Conservation (phyloP, 2,888 invertebrate genomes). For the Nephrocerus scutellatus region DNA sequence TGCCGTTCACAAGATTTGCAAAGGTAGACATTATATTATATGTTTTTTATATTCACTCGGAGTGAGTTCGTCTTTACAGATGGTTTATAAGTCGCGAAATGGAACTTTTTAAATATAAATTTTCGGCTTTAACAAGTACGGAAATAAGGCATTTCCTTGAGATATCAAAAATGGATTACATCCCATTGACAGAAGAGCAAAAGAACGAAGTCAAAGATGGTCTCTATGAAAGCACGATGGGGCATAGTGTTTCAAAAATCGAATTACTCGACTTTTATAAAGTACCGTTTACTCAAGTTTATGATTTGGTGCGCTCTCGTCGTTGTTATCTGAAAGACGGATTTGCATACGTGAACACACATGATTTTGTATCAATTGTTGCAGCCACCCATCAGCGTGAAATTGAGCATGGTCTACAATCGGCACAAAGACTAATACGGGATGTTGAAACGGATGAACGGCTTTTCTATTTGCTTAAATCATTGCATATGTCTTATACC, state of each 20-base stretch:
- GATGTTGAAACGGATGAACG: conserved; percentile 80
- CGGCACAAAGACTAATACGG: conserved; percentile 54
- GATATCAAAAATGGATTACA: conserved; percentile 60
- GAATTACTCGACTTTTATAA: conserved; percentile 67
- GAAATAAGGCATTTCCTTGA: conserved; percentile 62
- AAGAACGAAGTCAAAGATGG: conserved; percentile 56
- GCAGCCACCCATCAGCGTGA: conserved; percentile 63
- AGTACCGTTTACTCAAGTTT: conserved; percentile 79
- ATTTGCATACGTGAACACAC: conserved; percentile 78
- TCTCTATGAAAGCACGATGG: conserved; percentile 56
- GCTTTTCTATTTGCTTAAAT: conserved; percentile 63
- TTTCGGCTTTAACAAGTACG: conserved; percentile 53
- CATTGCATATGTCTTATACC: conserved; percentile 74
- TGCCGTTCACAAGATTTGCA: conserved; percentile 79
- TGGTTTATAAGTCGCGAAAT: conserved; percentile 88
- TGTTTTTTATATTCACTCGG: neutral
- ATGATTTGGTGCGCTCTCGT: conserved; percentile 72
- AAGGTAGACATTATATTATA: conserved; percentile 32
- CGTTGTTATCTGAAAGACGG: conserved; percentile 75
- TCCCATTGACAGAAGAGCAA: conserved; percentile 60
- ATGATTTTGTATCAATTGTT: conserved; percentile 78
- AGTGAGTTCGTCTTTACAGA: conserved; percentile 26
- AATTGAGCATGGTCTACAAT: conserved; percentile 41
- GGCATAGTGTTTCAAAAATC: conserved; percentile 52
- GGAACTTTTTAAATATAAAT: conserved; percentile 80